Evolutionary conservation across 1,140 invertebrate species (phyloP).

Genomic region (Heliconius hermathena): DNA sequence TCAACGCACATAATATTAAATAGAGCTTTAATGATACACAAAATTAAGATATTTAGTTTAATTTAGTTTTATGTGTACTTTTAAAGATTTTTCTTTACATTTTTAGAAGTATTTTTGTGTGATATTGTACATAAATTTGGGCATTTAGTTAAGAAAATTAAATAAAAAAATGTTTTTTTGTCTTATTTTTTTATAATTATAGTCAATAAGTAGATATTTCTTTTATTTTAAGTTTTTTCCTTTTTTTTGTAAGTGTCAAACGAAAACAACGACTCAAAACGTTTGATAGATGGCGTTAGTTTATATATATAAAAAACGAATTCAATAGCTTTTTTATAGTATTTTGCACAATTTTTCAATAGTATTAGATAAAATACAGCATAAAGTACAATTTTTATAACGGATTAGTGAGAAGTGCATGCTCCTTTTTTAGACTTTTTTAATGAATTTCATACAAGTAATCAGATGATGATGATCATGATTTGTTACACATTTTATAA

Average conservation of each 20-base stretch:
- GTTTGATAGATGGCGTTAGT: constrained; percentile 13
- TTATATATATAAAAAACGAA: neutral
- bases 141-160: neutral
- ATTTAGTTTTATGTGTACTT: neutral
- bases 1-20: neutral
- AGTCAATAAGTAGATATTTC: neutral
- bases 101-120: neutral
- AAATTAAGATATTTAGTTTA: neutral
- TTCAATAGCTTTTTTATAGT: constrained; percentile 28
- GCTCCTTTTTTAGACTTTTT: neutral
- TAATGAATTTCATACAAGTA: neutral
- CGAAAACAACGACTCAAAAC: neutral
- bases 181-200: neutral
- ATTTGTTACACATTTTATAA: too few relatives aligned
- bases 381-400: neutral
- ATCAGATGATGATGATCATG: neutral
- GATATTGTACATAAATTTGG: neutral
- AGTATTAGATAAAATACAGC: neutral
- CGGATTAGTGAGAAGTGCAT: neutral
- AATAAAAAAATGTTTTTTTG: neutral
- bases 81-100: neutral
- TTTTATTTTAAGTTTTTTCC: neutral
- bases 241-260: neutral
- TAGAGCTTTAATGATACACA: constrained; percentile 5
- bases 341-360: constrained; percentile 29